These are phyloP conservation scores for Calephelis nemesis DNA, from an alignment of 1,140 invertebrate species.

Conservation along the genomic window DNA sequence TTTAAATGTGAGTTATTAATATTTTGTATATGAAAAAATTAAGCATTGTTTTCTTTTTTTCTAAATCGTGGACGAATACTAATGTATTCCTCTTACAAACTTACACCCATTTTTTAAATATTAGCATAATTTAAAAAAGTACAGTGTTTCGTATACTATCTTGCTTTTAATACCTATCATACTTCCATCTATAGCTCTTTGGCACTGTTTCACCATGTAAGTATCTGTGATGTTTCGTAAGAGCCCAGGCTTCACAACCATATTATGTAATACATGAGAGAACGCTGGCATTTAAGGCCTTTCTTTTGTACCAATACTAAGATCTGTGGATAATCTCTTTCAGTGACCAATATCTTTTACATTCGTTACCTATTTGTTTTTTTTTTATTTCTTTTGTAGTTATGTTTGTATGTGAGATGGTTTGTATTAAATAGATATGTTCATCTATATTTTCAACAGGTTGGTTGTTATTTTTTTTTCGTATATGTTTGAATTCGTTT, in stretches of 20 bases:
- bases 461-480: constrained; percentile 14
- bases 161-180: background rate
- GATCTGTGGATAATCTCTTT: too few relatives aligned
- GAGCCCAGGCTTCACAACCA: background rate
- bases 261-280: background rate
- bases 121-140: too few relatives aligned
- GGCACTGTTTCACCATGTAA: constrained; percentile 7
- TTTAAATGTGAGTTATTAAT: too few relatives aligned
- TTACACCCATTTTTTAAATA: too few relatives aligned
- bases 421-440: constrained; percentile 20
- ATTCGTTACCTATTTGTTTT: constrained; percentile 19
- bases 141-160: too few relatives aligned
- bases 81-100: too few relatives aligned
- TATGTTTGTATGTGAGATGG: constrained; percentile 7
- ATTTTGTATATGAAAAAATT: too few relatives aligned
- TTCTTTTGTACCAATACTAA: constrained; percentile 7
- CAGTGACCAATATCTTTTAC: too few relatives aligned
- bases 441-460: constrained; percentile 20
- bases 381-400: background rate
- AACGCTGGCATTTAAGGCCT: constrained; percentile 26
- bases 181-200: constrained; percentile 19
- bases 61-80: too few relatives aligned
- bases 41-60: too few relatives aligned
- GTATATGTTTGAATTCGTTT: constrained; percentile 28
- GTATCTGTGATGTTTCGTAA: constrained; percentile 15